Conservation (phyloP, 2,113 vertebrate genomes). For the Nymphicus hollandicus region DNA sequence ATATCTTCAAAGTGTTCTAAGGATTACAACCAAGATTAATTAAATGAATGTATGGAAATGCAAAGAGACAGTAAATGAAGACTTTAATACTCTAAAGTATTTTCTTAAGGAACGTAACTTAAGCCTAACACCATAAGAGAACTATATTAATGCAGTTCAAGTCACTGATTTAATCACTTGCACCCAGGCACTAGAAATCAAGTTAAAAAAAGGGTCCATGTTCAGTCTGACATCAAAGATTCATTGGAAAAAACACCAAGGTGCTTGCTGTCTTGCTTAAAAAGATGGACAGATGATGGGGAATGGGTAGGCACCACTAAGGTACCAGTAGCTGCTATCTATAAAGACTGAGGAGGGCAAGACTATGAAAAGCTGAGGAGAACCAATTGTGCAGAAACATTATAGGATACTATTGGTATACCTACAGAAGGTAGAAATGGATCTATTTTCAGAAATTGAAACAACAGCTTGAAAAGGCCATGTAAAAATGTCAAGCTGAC, state of each 20-base stretch:
- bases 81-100: not conserved
- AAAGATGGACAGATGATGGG: not conserved
- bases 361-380: not conserved
- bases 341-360: not conserved
- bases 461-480: not conserved
- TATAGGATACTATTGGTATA: not conserved
- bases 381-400: not conserved
- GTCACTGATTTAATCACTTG: not conserved
- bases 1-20: not conserved
- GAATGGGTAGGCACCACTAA: not conserved
- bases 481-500: not conserved
- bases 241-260: not conserved
- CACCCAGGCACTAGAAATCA: not conserved
- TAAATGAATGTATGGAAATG: not conserved
- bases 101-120: not conserved
- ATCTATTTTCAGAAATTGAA: not conserved
- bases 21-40: not conserved
- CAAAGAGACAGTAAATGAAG: not conserved
- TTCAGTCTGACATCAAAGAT: not conserved
- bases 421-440: not conserved
- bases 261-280: not conserved
- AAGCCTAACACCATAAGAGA: not conserved
- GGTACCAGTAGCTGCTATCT: not conserved
- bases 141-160: not conserved
- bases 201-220: not conserved